These are phyloP conservation scores for Pyrrhosoma nymphula DNA, from an alignment of 2,888 invertebrate genomes.

Conservation along the genomic window DNA sequence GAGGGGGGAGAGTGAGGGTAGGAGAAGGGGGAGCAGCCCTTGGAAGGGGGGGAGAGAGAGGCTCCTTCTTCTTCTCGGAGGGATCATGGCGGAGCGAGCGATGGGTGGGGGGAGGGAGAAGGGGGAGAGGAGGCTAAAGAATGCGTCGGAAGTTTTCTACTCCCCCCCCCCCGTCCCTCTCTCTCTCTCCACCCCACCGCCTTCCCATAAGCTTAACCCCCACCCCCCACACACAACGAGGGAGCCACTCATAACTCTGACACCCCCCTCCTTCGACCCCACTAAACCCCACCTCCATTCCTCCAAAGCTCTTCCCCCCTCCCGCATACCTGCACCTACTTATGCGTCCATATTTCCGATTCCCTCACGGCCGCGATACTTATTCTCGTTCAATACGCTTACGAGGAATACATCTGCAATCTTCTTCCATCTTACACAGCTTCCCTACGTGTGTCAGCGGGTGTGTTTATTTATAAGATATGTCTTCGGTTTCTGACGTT, in stretches of 20 bases:
- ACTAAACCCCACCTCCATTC: neutral
- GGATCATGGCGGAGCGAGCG: neutral
- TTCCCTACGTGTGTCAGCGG: no score
- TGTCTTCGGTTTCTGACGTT: no score
- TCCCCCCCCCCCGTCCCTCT: no score
- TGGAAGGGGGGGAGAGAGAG: no score
- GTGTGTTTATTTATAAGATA: no score
- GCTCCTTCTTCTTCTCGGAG: neutral
- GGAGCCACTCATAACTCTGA: conserved; percentile 57
- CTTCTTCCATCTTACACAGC: no score
- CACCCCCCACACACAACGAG: neutral
- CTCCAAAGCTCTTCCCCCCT: neutral
- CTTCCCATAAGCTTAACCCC: conserved; percentile 38
- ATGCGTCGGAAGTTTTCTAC: conserved; percentile 47
- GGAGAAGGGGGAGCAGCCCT: neutral
- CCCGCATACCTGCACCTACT: neutral
- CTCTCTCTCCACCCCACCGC: no score
- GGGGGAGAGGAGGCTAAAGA: conserved; percentile 9
- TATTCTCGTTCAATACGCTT: no score
- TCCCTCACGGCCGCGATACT: neutral
- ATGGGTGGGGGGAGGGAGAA: neutral
- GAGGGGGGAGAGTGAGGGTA: neutral
- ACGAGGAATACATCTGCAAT: no score
- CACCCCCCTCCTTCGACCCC: neutral
- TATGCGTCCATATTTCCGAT: neutral